Percentiles rank a stretch among this genome's conserved stretches.
Conservation (phyloP, 2,797 vertebrate genomes). For the Pipistrellus nathusii region DNA sequence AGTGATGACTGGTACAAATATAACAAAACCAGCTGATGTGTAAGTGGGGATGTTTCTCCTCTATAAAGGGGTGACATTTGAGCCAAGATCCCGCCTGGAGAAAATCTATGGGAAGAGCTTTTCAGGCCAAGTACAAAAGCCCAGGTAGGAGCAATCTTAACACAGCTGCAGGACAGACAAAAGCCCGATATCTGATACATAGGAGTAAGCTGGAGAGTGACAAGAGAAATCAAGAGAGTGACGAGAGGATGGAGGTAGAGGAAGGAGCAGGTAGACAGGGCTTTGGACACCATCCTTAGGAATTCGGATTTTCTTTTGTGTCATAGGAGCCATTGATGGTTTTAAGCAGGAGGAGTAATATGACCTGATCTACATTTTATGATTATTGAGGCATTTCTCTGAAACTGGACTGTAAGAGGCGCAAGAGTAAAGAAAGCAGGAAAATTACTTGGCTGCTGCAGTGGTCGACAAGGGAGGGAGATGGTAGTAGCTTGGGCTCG, state of each 20-base stretch:
- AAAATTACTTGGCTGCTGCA: neutral
- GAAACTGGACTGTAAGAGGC: neutral
- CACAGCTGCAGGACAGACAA: neutral
- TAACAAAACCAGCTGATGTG: neutral
- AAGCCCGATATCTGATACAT: neutral
- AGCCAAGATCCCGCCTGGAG: neutral
- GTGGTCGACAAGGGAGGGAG: too few relatives aligned
- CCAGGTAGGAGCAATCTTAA: neutral
- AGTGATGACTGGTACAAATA: neutral
- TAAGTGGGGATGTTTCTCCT: neutral
- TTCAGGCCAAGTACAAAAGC: neutral
- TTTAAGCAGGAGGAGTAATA: neutral
- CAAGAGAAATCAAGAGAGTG: neutral
- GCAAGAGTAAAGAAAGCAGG: neutral
- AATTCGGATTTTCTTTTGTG: neutral
- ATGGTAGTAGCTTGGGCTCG: neutral
- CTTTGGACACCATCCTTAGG: neutral
- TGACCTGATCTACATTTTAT: neutral
- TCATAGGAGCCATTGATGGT: neutral
- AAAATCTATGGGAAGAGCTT: neutral
- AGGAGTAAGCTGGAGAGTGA: neutral
- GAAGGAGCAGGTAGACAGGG: neutral
- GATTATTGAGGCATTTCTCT: neutral
- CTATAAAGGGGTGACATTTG: conserved; percentile 1
- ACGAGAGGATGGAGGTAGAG: neutral